phyloP scores from a whole-genome alignment of 2,113 vertebrate species.

The Poeciliopsis prolifica region DNA sequence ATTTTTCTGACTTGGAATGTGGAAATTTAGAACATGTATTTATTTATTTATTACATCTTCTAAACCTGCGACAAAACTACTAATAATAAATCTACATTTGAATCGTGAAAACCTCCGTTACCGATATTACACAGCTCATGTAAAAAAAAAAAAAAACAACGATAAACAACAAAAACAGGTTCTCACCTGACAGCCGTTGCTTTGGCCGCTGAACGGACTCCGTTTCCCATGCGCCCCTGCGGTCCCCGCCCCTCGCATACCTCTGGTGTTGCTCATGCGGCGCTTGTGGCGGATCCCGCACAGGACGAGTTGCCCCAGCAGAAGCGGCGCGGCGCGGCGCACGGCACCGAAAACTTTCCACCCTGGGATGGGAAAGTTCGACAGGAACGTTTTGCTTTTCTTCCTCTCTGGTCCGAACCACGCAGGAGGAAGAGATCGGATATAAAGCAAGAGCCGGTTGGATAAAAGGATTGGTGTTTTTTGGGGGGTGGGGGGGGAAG shows the following conservation, averaged over 20 bases:
- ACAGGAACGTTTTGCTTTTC: constrained; percentile 25
- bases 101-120: too few relatives aligned
- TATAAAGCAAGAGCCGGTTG: constrained; percentile 40
- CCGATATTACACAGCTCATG: too few relatives aligned
- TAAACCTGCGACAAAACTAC: too few relatives aligned
- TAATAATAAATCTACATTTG: too few relatives aligned
- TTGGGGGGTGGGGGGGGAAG: too few relatives aligned
- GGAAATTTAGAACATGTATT: too few relatives aligned
- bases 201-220: constrained; percentile 38
- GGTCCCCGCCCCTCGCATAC: constrained; percentile 58
- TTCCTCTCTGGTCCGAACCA: background rate
- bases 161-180: too few relatives aligned
- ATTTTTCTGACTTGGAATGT: too few relatives aligned
- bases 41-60: too few relatives aligned
- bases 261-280: constrained; percentile 56
- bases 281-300: constrained; percentile 54
- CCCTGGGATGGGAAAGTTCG: constrained; percentile 68
- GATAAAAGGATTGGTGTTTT: constrained; percentile 6
- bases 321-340: constrained; percentile 48
- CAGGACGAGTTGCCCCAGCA: constrained; percentile 47
- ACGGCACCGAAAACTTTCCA: constrained; percentile 44
- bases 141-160: too few relatives aligned
- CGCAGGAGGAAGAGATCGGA: constrained; percentile 36
- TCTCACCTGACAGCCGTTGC: too few relatives aligned
- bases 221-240: constrained; percentile 65